A percentile compares a stretch with the other conserved stretches of the same genome.
Conservation (phyloP, 2,797 vertebrate species). For the Mastacembelus armatus region DNA sequence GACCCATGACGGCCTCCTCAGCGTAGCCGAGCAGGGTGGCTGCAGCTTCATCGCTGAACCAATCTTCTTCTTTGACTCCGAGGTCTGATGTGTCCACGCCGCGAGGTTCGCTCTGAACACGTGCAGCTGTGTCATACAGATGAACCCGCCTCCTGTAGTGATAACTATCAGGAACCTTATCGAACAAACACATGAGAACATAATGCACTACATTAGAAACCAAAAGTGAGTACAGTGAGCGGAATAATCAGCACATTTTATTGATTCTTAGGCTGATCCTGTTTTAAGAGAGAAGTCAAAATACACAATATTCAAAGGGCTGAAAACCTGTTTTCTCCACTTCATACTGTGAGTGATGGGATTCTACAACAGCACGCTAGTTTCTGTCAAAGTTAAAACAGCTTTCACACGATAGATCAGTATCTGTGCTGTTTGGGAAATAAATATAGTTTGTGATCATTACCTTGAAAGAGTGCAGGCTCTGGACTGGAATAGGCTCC, state of each 20-base stretch:
- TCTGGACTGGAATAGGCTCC: constrained; percentile 91
- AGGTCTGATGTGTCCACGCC: constrained; percentile 93
- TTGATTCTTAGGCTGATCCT: neutral
- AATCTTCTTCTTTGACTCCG: constrained; percentile 77
- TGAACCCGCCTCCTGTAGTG: constrained; percentile 82
- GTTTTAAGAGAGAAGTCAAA: too few species aligned
- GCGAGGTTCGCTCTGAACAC: constrained; percentile 74
- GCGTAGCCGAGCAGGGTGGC: constrained; percentile 90
- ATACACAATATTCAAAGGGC: too few species aligned
- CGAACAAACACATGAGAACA: constrained; percentile 26
- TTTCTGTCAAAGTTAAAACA: too few species aligned
- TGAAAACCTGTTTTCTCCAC: too few species aligned
- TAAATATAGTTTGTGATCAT: constrained; percentile 78
- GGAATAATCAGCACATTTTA: neutral
- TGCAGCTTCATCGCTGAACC: constrained; percentile 85
- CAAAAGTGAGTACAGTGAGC: constrained; percentile 35
- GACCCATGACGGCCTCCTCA: constrained; percentile 91
- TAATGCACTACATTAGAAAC: neutral
- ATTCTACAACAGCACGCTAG: too few species aligned
- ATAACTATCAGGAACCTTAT: constrained; percentile 90
- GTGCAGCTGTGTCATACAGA: constrained; percentile 77
- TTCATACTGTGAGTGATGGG: too few species aligned
- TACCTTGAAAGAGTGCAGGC: constrained; percentile 90
- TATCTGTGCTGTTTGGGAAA: neutral
- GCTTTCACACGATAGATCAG: too few species aligned